phyloP scores from a whole-genome alignment of 2,888 invertebrate genomes.

The Drosophila dives region DNA sequence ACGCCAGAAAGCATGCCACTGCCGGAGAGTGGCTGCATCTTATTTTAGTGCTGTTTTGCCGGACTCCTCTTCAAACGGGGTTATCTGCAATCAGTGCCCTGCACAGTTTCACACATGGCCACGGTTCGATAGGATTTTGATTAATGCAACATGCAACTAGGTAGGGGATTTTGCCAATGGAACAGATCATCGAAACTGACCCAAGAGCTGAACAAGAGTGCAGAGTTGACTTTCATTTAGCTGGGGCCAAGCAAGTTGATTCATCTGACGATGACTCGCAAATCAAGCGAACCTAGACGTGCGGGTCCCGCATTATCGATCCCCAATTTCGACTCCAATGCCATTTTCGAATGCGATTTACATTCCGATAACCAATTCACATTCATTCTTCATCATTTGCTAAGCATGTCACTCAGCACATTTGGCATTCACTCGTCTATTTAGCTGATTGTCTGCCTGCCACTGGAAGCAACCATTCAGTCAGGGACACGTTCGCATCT shows the following conservation, averaged over 20 bases:
- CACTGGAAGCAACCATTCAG: conserved; percentile 3
- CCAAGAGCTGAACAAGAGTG: conserved; percentile 19
- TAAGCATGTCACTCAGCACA: conserved; percentile 74
- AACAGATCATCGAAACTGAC: conserved; percentile 31
- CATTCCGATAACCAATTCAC: conserved; percentile 76
- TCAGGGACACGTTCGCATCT: conserved; percentile 9
- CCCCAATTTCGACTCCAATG: conserved; percentile 25
- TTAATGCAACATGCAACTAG: conserved; percentile 63
- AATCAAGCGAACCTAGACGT: conserved; percentile 73
- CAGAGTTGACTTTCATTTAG: conserved; percentile 52
- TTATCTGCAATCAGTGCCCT: conserved; percentile 69
- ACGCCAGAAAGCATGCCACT: conserved; percentile 22
- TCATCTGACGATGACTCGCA: conserved; percentile 57
- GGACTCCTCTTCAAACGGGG: conserved; percentile 7
- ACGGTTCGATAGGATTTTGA: conserved; percentile 70
- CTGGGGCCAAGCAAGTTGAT: conserved; percentile 42
- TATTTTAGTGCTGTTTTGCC: not conserved
- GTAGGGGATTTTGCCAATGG: not conserved
- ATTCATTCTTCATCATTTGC: conserved; percentile 81
- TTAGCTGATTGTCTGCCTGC: conserved; percentile 72
- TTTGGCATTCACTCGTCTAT: conserved; percentile 70
- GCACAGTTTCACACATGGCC: conserved; percentile 72
- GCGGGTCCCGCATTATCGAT: conserved; percentile 62
- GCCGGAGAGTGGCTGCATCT: conserved; percentile 17
- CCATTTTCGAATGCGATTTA: conserved; percentile 67